These are phyloP conservation scores for Podarcis raffonei DNA, from an alignment of 2,113 vertebrate genomes.

Conservation along the genomic window DNA sequence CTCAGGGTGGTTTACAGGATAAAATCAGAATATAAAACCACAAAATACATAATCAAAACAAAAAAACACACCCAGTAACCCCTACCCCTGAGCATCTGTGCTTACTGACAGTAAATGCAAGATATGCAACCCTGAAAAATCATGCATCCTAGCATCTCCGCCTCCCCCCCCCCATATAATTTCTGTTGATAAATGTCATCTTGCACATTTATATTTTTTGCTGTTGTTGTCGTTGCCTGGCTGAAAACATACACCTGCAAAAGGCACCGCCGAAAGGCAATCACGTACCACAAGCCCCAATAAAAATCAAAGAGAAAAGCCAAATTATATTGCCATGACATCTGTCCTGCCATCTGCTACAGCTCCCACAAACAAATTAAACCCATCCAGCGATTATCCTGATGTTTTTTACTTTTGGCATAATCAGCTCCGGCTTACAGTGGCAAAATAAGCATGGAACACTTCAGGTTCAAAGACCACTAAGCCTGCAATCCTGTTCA, in stretches of 20 bases:
- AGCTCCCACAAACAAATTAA: slow-evolving; percentile 64
- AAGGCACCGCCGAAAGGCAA: slow-evolving; percentile 62
- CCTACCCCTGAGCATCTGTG: too few species aligned
- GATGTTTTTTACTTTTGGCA: slow-evolving; percentile 53
- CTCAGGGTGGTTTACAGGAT: too few species aligned
- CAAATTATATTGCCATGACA: slow-evolving; percentile 76
- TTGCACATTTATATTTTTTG: background rate
- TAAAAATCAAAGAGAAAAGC: slow-evolving; percentile 60
- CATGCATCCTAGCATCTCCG: slow-evolving; percentile 2
- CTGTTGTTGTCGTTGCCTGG: background rate
- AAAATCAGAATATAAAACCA: too few species aligned
- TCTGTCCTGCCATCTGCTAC: slow-evolving; percentile 78
- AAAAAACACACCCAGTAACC: too few species aligned
- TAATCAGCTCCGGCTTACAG: slow-evolving; percentile 47
- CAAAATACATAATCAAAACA: background rate
- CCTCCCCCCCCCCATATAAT: slow-evolving; percentile 7
- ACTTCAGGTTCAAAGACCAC: background rate
- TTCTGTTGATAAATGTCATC: slow-evolving; percentile 43
- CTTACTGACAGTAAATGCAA: too few species aligned
- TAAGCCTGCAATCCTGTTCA: background rate
- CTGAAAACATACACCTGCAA: slow-evolving; percentile 60
- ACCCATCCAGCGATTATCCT: slow-evolving; percentile 62
- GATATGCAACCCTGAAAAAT: background rate
- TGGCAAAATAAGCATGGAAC: slow-evolving; percentile 37
- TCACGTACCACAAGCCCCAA: slow-evolving; percentile 57